Conservation (phyloP, 2,888 invertebrate species). For the Kryphioiulus occultus region DNA sequence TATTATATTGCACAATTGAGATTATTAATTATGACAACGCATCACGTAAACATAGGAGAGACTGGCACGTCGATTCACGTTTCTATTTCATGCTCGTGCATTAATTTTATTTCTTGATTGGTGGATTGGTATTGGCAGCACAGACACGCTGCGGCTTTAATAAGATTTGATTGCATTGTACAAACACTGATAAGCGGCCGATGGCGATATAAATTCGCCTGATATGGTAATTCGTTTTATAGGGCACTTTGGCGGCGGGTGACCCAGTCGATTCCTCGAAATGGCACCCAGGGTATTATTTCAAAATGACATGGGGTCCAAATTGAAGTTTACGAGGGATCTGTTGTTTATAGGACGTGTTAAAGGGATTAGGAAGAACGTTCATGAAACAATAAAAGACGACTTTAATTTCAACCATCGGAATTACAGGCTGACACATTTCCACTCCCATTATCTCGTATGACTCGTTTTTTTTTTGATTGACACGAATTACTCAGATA, state of each 20-base stretch:
- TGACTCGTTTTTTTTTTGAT: background rate
- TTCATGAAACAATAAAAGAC: background rate
- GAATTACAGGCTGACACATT: background rate
- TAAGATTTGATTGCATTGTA: background rate
- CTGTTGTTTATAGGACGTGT: background rate
- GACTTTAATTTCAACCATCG: too few species aligned
- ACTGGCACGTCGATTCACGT: background rate
- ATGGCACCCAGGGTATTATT: background rate
- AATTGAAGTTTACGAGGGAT: background rate
- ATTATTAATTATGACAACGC: constrained; percentile 8
- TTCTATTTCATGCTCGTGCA: background rate
- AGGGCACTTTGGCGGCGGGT: background rate
- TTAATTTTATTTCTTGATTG: background rate
- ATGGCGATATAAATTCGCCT: background rate
- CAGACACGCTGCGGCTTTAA: background rate
- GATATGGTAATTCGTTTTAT: background rate
- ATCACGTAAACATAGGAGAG: background rate
- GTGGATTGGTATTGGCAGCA: background rate
- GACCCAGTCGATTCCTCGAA: background rate
- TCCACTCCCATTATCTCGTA: background rate
- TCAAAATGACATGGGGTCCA: background rate
- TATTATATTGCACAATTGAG: constrained; percentile 7
- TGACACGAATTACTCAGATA: too few species aligned
- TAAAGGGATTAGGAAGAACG: background rate
- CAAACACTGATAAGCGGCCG: background rate